Base-by-base conservation (phyloP, 2,888 invertebrate genomes). In the Cordilura impudica region DNA sequence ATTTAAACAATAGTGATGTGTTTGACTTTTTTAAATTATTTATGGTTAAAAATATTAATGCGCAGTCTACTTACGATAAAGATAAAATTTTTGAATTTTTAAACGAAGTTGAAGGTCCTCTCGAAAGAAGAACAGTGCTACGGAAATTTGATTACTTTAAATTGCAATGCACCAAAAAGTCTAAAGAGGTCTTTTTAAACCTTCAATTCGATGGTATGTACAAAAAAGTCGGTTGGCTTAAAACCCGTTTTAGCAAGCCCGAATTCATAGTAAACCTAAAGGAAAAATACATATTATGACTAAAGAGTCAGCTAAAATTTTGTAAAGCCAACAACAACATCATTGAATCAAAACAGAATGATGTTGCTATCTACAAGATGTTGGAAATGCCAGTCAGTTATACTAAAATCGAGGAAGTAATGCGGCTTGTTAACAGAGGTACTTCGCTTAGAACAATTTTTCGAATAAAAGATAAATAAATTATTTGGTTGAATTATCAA, bases 111-210 rank as follows among this genome's bases (percentile, higher is more conserved):
- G 45, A 49, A 63, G 45, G 45, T 63, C 49, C 45, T 31, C 45
- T 63, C 45, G 47, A 63, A 63, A 49, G 49, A 63, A 63, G 49
- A 47, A 49, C 63, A 63, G 31, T 58, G 58, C 58, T 58, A 23
- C 39, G 58, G 39, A 58, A 58, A 58, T 58, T 58, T 39, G 19
- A 58, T 58, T 58, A 58, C 39, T 35, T 39, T 39, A 56, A 35
- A 54, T 54, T 54, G 31, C 29, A 54, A 54, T 54, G 54, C 54
- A 54, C 54, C 21, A 51, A 51, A n/a, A 51, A 21, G n/a, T 51
- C 51, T 51, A 51, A 51, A 58, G 56, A 58, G 35, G 56, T 39
- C 21, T 58, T 58, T 39, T 39, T 58, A 21, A 58, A 58, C 39
- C 21, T 58, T 58, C 39, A 39, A 58, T 58, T 58, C 39, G 58